Percentiles rank a stretch among this genome's conserved stretches.
These are phyloP conservation scores for Campopleginae sp. DNA, from an alignment of 2,888 invertebrate genomes.

Conservation along the genomic window DNA sequence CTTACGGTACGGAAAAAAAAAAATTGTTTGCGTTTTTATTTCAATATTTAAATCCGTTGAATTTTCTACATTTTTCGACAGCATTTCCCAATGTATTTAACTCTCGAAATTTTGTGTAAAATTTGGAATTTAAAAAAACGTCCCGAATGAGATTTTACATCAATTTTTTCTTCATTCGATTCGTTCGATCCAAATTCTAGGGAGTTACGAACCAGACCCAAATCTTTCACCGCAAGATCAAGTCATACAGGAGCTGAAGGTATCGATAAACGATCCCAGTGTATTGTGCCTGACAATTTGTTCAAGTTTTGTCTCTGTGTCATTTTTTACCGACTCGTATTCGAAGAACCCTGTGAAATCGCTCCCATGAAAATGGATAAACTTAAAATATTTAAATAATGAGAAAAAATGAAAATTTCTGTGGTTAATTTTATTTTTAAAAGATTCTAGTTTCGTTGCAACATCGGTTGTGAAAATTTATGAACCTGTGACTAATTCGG, in stretches of 20 bases:
- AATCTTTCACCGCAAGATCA: conserved; percentile 82
- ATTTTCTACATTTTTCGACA: not conserved
- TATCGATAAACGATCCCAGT: conserved; percentile 71
- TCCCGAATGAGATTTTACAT: too few species aligned
- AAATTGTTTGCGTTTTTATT: not conserved
- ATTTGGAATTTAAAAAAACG: not conserved
- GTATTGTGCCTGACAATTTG: conserved; percentile 53
- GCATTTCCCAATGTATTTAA: not conserved
- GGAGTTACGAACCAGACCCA: conserved; percentile 82
- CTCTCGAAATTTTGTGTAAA: not conserved
- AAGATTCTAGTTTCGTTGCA: not conserved
- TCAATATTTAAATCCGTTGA: not conserved
- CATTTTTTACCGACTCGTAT: not conserved
- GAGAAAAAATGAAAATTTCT: not conserved
- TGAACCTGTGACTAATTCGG: conserved; percentile 12
- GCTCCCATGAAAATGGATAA: not conserved
- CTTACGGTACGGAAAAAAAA: conserved; percentile 74
- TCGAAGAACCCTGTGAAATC: not conserved
- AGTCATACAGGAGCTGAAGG: conserved; percentile 83
- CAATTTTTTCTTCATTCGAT: not conserved
- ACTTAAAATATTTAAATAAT: not conserved
- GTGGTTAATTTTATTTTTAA: not conserved
- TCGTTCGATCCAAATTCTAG: conserved; percentile 74
- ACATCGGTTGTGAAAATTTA: not conserved
- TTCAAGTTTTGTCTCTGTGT: conserved; percentile 14